Conservation (phyloP, 2,888 invertebrate species). For the Spilosoma lubricipeda region DNA sequence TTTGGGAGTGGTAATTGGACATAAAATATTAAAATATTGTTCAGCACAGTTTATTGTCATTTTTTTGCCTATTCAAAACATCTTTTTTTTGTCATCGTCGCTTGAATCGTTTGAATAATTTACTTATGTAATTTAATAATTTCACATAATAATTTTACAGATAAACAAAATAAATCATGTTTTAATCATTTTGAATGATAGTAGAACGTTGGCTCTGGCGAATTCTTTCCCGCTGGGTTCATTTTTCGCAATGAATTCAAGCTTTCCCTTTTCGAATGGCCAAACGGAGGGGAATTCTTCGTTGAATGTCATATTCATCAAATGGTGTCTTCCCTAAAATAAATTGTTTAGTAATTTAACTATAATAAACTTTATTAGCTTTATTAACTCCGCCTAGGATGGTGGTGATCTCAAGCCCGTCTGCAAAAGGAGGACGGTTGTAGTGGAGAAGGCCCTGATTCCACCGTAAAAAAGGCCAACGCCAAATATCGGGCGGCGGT, state of each 20-base stretch:
- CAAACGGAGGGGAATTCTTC: slow-evolving; percentile 30
- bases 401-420: too few species aligned
- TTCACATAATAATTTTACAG: neutral
- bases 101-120: too few species aligned
- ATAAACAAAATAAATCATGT: neutral
- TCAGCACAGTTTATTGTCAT: neutral
- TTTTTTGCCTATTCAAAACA: neutral
- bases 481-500: too few species aligned
- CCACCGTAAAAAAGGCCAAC: too few species aligned
- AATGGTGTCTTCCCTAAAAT: slow-evolving; percentile 32
- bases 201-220: slow-evolving; percentile 3
- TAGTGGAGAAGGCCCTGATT: too few species aligned
- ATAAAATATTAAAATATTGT: neutral
- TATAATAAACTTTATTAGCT: too few species aligned
- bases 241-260: slow-evolving; percentile 8
- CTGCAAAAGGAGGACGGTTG: too few species aligned
- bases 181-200: slow-evolving; percentile 16
- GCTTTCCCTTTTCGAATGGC: slow-evolving; percentile 40
- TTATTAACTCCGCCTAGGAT: too few species aligned
- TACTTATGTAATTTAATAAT: neutral
- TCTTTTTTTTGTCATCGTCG: too few species aligned
- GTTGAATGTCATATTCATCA: slow-evolving; percentile 33
- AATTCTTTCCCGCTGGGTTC: slow-evolving; percentile 13
- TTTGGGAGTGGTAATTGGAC: neutral
- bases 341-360: neutral